A percentile compares a stretch with the other conserved stretches of the same genome.
phyloP scores from a whole-genome alignment of 2,113 vertebrate genomes.

The Oryzias melastigma region DNA sequence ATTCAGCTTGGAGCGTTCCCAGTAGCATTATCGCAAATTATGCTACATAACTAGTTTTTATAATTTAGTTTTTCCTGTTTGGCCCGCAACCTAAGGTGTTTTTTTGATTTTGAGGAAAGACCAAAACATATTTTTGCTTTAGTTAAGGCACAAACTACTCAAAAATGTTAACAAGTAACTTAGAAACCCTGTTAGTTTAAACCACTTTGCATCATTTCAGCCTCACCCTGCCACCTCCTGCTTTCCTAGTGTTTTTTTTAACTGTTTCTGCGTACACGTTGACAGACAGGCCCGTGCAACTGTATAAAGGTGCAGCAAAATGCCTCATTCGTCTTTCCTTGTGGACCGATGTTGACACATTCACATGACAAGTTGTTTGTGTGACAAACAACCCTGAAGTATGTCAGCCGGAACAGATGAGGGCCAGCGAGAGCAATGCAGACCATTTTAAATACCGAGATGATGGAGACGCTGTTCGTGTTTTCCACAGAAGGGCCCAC shows the following conservation, averaged over 20 bases:
- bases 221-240: neutral
- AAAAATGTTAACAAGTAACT: too few relatives aligned
- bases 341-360: slow-evolving; percentile 41
- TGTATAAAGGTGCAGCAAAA: slow-evolving; percentile 40
- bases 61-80: too few relatives aligned
- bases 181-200: neutral
- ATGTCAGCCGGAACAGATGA: slow-evolving; percentile 35
- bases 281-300: slow-evolving; percentile 35
- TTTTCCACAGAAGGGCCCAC: slow-evolving; percentile 37
- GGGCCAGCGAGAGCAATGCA: slow-evolving; percentile 28
- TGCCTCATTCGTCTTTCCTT: slow-evolving; percentile 48
- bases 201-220: neutral
- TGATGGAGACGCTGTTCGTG: slow-evolving; percentile 52
- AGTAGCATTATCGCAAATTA: too few relatives aligned
- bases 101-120: too few relatives aligned
- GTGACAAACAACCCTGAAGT: slow-evolving; percentile 52
- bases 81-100: too few relatives aligned
- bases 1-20: too few relatives aligned
- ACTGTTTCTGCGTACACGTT: slow-evolving; percentile 9
- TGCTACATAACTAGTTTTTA: too few relatives aligned
- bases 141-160: too few relatives aligned
- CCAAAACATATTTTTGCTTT: neutral
- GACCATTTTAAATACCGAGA: slow-evolving; percentile 64
- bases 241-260: slow-evolving; percentile 18
- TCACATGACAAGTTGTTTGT: slow-evolving; percentile 38